Evolutionary conservation across 2,797 vertebrate species (phyloP), one percentile per base, ranked within the genome.

Genomic region (Leptatherina wallacei): DNA sequence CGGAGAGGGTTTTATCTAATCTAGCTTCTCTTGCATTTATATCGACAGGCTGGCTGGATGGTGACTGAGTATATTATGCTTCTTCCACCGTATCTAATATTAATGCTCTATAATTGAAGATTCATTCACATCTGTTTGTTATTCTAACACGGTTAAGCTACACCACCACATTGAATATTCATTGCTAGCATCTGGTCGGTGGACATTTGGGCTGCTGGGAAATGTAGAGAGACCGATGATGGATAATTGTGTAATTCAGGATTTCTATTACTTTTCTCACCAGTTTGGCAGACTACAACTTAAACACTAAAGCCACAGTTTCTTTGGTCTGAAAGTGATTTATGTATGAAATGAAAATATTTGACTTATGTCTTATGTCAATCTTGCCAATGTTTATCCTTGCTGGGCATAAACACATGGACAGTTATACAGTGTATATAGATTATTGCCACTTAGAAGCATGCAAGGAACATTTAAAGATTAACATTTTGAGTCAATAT

Each of bases 151-250:
- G 54, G 75, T 51, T 69, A 52, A 9, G 61, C 71, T 55, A 78
- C 71, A 73, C 55, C 42, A 54, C 51, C 36, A 69, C 44, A 80
- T 89, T 75, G 85, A 89, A 83, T 84, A 86, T 89, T 88, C 69
- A 88, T 68, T 42, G 65, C 58, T 42, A 64, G 75, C 81, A 85
- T 78, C 83, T 89, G 87, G 81, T 81, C 69, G 77, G 30, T 72
- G 69, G 78, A 40, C 44, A 55, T 35, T 35, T 59, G 69, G 79
- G 75, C 69, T 77, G 57, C 40, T 42, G 47, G 62, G 76, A 85
- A 78, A 79, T 20, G 0, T 9, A 58, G 61, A 3, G n/a, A 14
- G 2, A 32, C 30, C n/a, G 29, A 44, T 63, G 62, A 82, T 77
- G 60, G 66, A 81, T 69, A 54, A 54, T 22, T 29, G 24, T 22